These are phyloP conservation scores for Atractosteus spatula DNA, from an alignment of 2,113 vertebrate genomes.

Conservation along the genomic window DNA sequence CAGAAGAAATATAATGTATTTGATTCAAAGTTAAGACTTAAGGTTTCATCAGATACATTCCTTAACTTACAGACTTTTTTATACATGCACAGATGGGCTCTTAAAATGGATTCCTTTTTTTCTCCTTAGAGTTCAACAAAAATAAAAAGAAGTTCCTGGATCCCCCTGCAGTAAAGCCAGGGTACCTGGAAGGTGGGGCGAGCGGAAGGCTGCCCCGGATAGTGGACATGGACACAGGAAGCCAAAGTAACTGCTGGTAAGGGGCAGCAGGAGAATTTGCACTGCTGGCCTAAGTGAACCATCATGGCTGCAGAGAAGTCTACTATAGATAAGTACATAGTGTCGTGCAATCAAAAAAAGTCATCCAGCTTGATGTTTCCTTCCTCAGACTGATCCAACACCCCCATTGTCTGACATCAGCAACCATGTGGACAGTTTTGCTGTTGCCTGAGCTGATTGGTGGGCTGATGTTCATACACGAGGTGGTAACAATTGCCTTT, in stretches of 20 bases:
- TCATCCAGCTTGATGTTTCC: too few relatives aligned
- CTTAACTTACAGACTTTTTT: not conserved
- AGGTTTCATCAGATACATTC: too few relatives aligned
- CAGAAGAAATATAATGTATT: not conserved
- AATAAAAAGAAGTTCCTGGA: constrained; percentile 60
- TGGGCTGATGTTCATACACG: too few relatives aligned
- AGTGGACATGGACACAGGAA: constrained; percentile 51
- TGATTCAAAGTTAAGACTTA: not conserved
- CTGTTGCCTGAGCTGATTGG: too few relatives aligned
- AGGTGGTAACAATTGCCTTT: too few relatives aligned
- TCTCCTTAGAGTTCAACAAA: constrained; percentile 59
- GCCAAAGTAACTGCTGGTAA: constrained; percentile 65
- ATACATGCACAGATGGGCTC: not conserved
- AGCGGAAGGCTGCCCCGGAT: constrained; percentile 69
- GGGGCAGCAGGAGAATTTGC: not conserved
- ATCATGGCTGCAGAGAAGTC: not conserved
- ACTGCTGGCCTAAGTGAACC: not conserved
- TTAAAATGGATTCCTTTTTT: not conserved
- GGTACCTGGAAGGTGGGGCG: constrained; percentile 70
- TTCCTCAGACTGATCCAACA: too few relatives aligned
- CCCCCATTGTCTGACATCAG: too few relatives aligned
- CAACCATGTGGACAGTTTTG: too few relatives aligned
- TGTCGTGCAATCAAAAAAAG: too few relatives aligned
- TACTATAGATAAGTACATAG: too few relatives aligned
- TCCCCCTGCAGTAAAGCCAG: constrained; percentile 50